Evolutionary conservation across 2,888 invertebrate species (phyloP).

Genomic region (Diloba caeruleocephala): DNA sequence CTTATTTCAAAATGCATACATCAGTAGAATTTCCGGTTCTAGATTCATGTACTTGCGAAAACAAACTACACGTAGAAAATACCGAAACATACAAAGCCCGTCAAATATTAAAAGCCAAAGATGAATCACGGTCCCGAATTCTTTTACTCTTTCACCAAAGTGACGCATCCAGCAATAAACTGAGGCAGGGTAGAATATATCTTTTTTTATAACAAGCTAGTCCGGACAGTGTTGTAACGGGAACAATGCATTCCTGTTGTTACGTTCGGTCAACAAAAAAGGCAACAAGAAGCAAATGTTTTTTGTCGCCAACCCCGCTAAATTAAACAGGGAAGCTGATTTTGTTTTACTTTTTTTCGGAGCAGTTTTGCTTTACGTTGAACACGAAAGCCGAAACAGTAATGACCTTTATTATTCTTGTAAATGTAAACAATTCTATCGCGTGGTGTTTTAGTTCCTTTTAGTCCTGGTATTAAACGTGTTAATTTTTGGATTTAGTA

Average conservation of each 20-base stretch:
- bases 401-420: conserved; percentile 51
- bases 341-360: conserved; percentile 73
- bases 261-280: conserved; percentile 84
- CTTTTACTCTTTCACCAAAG: conserved; percentile 47
- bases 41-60: not conserved
- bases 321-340: conserved; percentile 86
- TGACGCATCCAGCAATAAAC: conserved; percentile 67
- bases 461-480: too few species aligned
- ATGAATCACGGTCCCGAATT: conserved; percentile 70
- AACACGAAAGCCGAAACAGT: conserved; percentile 64
- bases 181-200: conserved; percentile 71
- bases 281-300: conserved; percentile 77
- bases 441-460: conserved; percentile 30
- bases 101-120: conserved; percentile 48
- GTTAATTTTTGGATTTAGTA: conserved; percentile 18
- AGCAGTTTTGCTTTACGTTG: conserved; percentile 66
- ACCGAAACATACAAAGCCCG: conserved; percentile 14
- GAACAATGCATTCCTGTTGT: conserved; percentile 86
- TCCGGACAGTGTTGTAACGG: conserved; percentile 72
- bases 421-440: conserved; percentile 38
- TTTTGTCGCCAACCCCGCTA: conserved; percentile 85
- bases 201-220: conserved; percentile 71
- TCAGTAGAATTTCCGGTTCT: not conserved
- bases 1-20: not conserved
- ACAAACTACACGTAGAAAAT: conserved; percentile 15